A percentile compares a stretch with the other conserved stretches of the same genome.
Conservation (phyloP, 1,140 invertebrate species). For the Yoshiicerus persimilis region DNA sequence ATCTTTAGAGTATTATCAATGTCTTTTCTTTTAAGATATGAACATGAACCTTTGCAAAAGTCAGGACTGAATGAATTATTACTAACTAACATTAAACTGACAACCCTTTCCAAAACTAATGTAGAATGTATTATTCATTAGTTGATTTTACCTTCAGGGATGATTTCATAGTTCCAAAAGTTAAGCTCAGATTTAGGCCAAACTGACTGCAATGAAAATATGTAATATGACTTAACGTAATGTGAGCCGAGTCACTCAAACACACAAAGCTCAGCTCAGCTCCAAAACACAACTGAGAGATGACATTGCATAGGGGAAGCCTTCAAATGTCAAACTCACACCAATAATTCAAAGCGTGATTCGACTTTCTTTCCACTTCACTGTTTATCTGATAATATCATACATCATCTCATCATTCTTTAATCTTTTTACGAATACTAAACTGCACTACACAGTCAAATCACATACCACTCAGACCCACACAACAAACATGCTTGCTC, state of each 20-base stretch:
- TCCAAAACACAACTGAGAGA: neutral
- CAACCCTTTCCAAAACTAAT: neutral
- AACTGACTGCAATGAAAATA: neutral
- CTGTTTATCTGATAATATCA: neutral
- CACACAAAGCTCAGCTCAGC: neutral
- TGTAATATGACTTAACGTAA: neutral
- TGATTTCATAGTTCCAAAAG: slow-evolving; percentile 6
- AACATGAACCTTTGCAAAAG: neutral
- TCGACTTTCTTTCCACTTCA: slow-evolving; percentile 13
- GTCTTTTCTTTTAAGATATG: neutral
- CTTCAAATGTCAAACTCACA: slow-evolving; percentile 10
- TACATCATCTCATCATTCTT: slow-evolving; percentile 11
- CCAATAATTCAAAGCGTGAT: slow-evolving; percentile 10
- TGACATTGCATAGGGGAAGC: neutral
- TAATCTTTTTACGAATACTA: neutral
- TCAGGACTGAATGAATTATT: slow-evolving; percentile 4
- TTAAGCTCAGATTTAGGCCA: slow-evolving; percentile 6
- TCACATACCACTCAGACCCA: neutral
- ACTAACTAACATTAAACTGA: slow-evolving; percentile 14
- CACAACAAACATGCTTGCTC: neutral
- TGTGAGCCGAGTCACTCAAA: neutral
- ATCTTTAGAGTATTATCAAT: neutral
- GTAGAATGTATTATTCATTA: slow-evolving; percentile 21
- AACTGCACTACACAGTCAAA: neutral
- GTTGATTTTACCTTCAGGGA: slow-evolving; percentile 16